phyloP scores from a whole-genome alignment of 2,113 vertebrate genomes.

The Cavia aperea region DNA sequence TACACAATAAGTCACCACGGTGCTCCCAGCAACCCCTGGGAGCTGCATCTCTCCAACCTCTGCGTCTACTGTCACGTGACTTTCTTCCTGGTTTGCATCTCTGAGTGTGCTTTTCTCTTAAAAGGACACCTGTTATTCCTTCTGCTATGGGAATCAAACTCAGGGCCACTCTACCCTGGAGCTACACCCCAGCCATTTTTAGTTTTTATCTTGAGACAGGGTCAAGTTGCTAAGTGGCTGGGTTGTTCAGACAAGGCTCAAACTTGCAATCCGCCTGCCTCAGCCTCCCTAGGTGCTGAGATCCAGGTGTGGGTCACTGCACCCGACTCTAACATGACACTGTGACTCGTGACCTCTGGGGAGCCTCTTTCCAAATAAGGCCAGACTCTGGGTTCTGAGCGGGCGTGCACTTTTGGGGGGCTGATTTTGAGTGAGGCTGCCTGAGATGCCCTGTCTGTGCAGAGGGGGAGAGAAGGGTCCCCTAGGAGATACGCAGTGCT shows the following conservation, averaged over 20 bases:
- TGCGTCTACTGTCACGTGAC: neutral
- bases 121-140: neutral
- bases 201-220: neutral
- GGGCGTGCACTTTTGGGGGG: neutral
- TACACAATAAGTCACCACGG: no score
- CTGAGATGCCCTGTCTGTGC: rapidly evolving
- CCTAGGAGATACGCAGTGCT: neutral
- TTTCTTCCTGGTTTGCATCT: neutral
- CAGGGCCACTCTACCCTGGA: neutral
- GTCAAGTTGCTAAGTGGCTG: neutral
- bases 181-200: neutral
- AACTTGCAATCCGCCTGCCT: neutral
- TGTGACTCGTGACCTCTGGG: neutral
- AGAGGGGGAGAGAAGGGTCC: rapidly evolving
- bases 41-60: neutral
- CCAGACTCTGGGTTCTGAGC: neutral
- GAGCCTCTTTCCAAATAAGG: neutral
- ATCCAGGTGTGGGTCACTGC: neutral
- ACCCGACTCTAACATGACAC: neutral
- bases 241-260: neutral
- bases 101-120: neutral
- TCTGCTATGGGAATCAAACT: neutral
- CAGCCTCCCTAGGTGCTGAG: neutral
- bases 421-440: no score
- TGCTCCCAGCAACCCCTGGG: neutral